phyloP scores from a whole-genome alignment of 2,888 invertebrate species.

The Nowickia ferox region DNA sequence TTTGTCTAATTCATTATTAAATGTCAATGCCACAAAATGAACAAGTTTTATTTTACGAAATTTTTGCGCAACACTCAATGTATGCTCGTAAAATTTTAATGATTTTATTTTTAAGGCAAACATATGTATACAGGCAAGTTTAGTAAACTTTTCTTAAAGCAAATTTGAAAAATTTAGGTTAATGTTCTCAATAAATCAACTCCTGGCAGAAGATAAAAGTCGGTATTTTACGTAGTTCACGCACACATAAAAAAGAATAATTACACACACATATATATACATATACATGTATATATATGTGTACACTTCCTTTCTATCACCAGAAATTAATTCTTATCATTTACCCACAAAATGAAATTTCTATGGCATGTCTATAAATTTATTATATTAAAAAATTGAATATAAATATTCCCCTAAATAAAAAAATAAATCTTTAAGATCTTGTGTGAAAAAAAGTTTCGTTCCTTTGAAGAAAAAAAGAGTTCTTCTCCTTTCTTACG shows the following conservation, averaged over 20 bases:
- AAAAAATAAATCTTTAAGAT: background rate
- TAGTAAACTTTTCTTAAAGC: background rate
- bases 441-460: background rate
- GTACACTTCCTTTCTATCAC: no score
- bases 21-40: background rate
- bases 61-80: no score
- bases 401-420: background rate
- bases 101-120: background rate
- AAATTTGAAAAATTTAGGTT: background rate
- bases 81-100: no score
- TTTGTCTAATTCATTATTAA: background rate
- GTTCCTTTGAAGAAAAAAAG: no score
- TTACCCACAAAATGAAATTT: no score
- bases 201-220: background rate
- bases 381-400: background rate
- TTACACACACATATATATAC: background rate
- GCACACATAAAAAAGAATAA: no score
- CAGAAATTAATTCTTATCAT: no score
- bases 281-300: no score
- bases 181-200: conserved; percentile 16
- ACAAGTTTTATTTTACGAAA: background rate
- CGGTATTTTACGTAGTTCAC: no score
- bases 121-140: background rate
- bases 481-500: background rate
- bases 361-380: background rate